A percentile compares a stretch with the other conserved stretches of the same genome.
These are phyloP conservation scores for Osedax frankpressi DNA, from an alignment of 2,888 invertebrate species.

Conservation along the genomic window DNA sequence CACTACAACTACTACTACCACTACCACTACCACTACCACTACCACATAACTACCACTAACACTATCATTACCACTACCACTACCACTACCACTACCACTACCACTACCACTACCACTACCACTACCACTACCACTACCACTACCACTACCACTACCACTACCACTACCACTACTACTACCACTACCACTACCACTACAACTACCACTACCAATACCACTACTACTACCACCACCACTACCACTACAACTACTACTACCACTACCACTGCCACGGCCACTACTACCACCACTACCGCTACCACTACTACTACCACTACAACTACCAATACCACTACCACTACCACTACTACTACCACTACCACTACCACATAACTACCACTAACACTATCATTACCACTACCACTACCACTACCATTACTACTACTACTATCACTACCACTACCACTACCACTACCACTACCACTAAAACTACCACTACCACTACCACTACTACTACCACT, in stretches of 20 bases:
- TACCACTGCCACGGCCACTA: no score
- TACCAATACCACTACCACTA: no score
- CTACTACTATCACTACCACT: neutral
- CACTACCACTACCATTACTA: neutral
- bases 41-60: neutral
- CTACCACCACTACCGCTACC: no score
- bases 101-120: neutral
- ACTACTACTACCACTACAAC: no score
- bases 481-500: neutral
- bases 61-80: neutral
- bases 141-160: no score
- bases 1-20: neutral
- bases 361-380: no score
- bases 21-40: neutral
- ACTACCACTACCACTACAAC: neutral
- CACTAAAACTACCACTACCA: neutral
- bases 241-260: neutral
- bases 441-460: neutral
- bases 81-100: slow-evolving; percentile 8
- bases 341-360: no score
- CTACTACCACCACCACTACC: neutral
- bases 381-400: no score
- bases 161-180: no score
- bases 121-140: slow-evolving; percentile 2
- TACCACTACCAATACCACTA: no score